Conservation (phyloP, 2,888 invertebrate species). For the Luperina testacea region DNA sequence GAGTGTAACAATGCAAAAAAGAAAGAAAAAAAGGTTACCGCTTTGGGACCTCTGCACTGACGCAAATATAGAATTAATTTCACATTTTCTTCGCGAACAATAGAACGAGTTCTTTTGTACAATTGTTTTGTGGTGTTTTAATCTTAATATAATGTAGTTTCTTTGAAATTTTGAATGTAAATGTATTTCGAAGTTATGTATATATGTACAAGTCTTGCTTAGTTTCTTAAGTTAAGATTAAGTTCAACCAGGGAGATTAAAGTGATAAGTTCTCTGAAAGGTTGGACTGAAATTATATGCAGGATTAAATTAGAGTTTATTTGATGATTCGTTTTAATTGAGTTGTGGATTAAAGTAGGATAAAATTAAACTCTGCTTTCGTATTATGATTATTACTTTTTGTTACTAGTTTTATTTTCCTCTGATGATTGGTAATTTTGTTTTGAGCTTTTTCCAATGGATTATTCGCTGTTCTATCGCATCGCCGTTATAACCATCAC, state of each 20-base stretch:
- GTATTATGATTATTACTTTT: constrained; percentile 4
- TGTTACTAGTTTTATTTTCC: neutral
- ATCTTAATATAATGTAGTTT: constrained; percentile 48
- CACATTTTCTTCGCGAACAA: constrained; percentile 57
- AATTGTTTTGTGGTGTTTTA: constrained; percentile 45
- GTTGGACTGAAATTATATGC: neutral
- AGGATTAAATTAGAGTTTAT: constrained; percentile 1
- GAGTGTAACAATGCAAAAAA: constrained; percentile 23
- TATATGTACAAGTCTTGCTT: constrained; percentile 26
- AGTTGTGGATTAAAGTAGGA: constrained; percentile 18
- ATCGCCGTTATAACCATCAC: too few relatives aligned
- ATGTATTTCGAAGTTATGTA: constrained; percentile 35
- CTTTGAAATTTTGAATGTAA: constrained; percentile 46
- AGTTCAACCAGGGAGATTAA: constrained; percentile 10
- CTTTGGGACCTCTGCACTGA: constrained; percentile 29
- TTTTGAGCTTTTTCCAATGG: neutral
- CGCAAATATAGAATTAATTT: constrained; percentile 58
- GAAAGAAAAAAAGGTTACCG: constrained; percentile 35
- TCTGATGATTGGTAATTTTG: constrained; percentile 1
- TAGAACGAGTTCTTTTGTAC: constrained; percentile 54
- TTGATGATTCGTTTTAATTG: constrained; percentile 21
- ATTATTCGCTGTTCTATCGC: neutral
- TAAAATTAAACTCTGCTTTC: neutral
- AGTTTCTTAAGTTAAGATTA: constrained; percentile 13
- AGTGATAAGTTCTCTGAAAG: constrained; percentile 26